phyloP scores from a whole-genome alignment of 2,113 vertebrate genomes.

The Hemicordylus capensis region DNA sequence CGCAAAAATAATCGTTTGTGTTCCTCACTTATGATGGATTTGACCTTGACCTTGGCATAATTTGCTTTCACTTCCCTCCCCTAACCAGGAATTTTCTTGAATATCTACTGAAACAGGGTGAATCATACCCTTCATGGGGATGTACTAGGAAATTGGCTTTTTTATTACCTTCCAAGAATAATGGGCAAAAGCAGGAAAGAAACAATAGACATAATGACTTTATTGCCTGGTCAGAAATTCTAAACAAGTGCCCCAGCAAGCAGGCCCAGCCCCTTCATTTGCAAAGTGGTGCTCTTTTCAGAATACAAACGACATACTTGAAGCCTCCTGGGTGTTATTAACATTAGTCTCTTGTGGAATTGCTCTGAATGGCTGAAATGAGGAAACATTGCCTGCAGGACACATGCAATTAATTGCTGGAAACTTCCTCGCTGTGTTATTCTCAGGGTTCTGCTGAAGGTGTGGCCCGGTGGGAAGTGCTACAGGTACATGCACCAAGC shows the following conservation, averaged over 20 bases:
- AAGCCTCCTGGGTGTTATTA: slow-evolving; percentile 49
- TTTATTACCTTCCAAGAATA: slow-evolving; percentile 36
- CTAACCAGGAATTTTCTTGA: slow-evolving; percentile 20
- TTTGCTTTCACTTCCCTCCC: not conserved
- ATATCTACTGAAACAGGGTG: not conserved
- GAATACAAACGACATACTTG: slow-evolving; percentile 43
- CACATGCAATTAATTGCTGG: slow-evolving; percentile 31
- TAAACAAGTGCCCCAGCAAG: slow-evolving; percentile 27
- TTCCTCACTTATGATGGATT: not conserved
- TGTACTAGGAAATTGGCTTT: slow-evolving; percentile 53
- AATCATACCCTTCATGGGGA: slow-evolving; percentile 24
- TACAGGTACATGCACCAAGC: too few species aligned
- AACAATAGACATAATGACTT: slow-evolving; percentile 48
- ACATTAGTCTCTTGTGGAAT: slow-evolving; percentile 62
- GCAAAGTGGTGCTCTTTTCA: slow-evolving; percentile 33
- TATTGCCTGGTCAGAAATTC: slow-evolving; percentile 32
- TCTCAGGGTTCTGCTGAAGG: not conserved
- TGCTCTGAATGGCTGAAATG: slow-evolving; percentile 47
- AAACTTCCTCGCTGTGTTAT: not conserved
- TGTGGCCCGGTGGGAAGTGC: not conserved
- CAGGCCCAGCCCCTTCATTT: slow-evolving; percentile 12
- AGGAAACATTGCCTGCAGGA: slow-evolving; percentile 42
- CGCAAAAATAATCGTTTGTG: not conserved
- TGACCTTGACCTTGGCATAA: not conserved
- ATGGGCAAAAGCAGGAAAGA: slow-evolving; percentile 38